Percentiles rank a stretch among this genome's conserved stretches.
These are phyloP conservation scores for Epiblema foenella DNA, from an alignment of 2,888 invertebrate species.

Conservation along the genomic window DNA sequence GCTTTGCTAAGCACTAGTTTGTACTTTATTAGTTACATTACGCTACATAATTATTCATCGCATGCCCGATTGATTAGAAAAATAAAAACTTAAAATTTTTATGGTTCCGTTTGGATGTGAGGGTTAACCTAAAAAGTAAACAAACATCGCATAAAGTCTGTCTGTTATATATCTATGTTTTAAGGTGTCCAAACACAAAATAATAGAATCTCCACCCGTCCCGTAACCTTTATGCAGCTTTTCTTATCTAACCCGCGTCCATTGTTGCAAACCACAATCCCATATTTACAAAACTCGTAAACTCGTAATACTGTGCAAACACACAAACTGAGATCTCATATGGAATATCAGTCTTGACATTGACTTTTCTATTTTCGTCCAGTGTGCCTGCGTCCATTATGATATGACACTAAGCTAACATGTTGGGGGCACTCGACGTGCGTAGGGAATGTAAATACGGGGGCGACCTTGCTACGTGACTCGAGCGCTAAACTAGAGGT, in stretches of 20 bases:
- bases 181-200: too few species aligned
- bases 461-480: conserved; percentile 38
- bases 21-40: not conserved
- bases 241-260: not conserved
- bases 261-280: not conserved
- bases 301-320: not conserved
- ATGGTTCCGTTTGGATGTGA: too few species aligned
- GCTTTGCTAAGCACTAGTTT: not conserved
- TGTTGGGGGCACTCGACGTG: conserved; percentile 7
- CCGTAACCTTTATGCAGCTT: too few species aligned
- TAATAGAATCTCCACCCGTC: too few species aligned
- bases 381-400: conserved; percentile 22
- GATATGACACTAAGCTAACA: conserved; percentile 8
- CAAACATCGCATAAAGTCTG: too few species aligned
- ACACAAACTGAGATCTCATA: not conserved
- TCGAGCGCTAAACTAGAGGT: conserved; percentile 1
- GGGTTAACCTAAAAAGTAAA: too few species aligned
- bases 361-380: conserved; percentile 10
- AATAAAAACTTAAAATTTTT: too few species aligned
- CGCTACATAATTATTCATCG: too few species aligned
- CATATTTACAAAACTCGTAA: not conserved
- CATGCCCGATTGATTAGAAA: too few species aligned
- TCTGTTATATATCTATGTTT: too few species aligned
- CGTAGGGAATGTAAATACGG: conserved; percentile 18
- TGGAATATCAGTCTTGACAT: not conserved